A percentile compares a stretch with the other conserved stretches of the same genome.
Conservation (phyloP, 1,140 invertebrate species). For the Micrasema minimum region DNA sequence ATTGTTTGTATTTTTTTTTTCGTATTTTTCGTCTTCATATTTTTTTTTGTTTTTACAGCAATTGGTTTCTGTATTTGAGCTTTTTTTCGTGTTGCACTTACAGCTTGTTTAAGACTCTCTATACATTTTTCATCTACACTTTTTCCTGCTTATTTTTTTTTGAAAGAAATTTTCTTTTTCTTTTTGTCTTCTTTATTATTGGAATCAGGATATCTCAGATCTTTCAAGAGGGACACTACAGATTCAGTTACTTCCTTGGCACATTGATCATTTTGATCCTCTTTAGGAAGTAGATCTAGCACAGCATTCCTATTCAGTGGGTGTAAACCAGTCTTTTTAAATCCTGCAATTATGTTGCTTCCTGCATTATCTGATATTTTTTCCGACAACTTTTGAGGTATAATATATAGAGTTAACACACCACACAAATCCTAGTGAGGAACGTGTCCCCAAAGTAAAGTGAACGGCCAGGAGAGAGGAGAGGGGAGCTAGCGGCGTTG, state of each 20-base stretch:
- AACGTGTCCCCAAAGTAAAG: too few relatives aligned
- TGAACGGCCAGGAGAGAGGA: too few relatives aligned
- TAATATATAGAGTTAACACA: too few relatives aligned
- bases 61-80: neutral
- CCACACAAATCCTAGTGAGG: too few relatives aligned
- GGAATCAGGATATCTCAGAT: constrained; percentile 8
- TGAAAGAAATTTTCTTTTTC: constrained; percentile 1
- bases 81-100: neutral
- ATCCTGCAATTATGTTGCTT: constrained; percentile 5
- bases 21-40: neutral
- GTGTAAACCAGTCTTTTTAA: constrained; percentile 6
- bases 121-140: neutral
- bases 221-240: constrained; percentile 9
- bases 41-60: neutral
- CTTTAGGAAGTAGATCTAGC: constrained; percentile 4
- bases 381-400: too few relatives aligned
- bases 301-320: neutral
- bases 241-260: constrained; percentile 11
- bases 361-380: neutral
- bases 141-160: constrained; percentile 1
- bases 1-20: too few relatives aligned
- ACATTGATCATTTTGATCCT: neutral
- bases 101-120: constrained; percentile 2
- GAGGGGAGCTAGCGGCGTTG: too few relatives aligned
- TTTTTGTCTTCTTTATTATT: constrained; percentile 3